A percentile compares a stretch with the other conserved stretches of the same genome.
Conservation (phyloP, 2,113 vertebrate species). For the Microtus oregoni region DNA sequence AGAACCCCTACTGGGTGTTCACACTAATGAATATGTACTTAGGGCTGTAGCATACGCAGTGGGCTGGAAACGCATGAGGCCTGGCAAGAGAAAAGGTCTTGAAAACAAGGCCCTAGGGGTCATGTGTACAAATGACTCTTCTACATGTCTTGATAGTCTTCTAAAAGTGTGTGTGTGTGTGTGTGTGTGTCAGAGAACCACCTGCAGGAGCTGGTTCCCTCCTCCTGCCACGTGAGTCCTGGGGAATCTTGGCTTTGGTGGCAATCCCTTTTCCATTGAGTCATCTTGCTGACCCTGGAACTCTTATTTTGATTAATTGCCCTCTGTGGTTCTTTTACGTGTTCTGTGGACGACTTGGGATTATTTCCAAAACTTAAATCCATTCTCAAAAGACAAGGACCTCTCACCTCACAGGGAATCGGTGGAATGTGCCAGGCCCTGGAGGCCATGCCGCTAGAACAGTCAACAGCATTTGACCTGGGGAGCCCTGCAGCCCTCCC, state of each 20-base stretch:
- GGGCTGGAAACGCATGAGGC: background rate
- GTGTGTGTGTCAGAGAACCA: no score
- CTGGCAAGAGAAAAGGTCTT: background rate
- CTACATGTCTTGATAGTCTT: background rate
- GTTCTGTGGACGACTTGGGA: background rate
- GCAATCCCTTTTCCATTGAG: background rate
- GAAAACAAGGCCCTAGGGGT: background rate
- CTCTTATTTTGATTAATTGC: background rate
- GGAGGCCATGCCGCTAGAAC: background rate
- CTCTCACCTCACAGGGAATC: background rate
- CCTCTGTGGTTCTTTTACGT: background rate
- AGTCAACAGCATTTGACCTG: background rate
- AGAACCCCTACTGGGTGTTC: background rate
- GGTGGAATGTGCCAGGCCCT: background rate
- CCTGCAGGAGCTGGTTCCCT: background rate
- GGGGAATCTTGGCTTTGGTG: background rate
- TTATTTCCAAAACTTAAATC: conserved; percentile 31
- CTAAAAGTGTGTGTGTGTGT: background rate
- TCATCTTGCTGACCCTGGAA: background rate
- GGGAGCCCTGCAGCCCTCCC: background rate
- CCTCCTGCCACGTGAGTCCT: background rate
- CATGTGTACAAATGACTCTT: background rate
- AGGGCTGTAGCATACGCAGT: background rate
- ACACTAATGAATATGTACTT: background rate
- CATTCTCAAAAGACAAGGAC: conserved; percentile 14